Base-by-base conservation (phyloP, 2,113 vertebrate genomes). In the Oreocharis arfaki region DNA sequence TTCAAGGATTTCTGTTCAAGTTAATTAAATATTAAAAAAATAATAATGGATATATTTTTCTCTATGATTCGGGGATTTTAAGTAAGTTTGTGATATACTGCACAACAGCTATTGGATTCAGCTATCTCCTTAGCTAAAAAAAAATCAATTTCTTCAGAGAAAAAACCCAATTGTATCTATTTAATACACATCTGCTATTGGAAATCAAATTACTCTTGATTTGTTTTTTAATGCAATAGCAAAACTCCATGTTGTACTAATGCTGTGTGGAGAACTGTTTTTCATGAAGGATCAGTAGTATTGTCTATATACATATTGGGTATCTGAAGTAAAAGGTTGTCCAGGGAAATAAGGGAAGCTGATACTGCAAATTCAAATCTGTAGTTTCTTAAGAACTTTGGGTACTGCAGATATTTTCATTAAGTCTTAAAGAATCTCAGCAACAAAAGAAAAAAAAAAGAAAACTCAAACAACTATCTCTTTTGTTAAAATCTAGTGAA, bases 391-490 rank as follows among this genome's bases (percentile, higher is more conserved):
- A 60, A 55, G 35, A 44, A 50, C 24, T 53, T 76, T 56, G 11
- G 4, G 7, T 37, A 55, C 42, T 32, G 15, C 16, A 86, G 44
- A 88, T 14, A 27, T 49, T n/a, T 70, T 20, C 33, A 60, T 67
- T 63, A 64, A 22, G 13, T 39, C 16, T 49, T 33, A 24, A 77
- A 46, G 18, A 27, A 69, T 39, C 35, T 63, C 11, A 28, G 13
- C 37, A 73, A 53, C 13, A 28, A 67, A 79, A 6, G 1, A 55
- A 61, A 30, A 41, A 27, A 39, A 37, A 37, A 11, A 22, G 6
- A 24, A 49, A 49, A 24, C 1, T 5, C 7, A 0, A 6, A 44
- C 28, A 80, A 4, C 0, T 22, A 7, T 52, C 3, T 65, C 4
- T n/a, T 56, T 30, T 33, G 3, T 16, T 32, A 60, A 41, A 74